Evolutionary conservation across 2,113 vertebrate genomes (phyloP).

Genomic region (Stercorarius parasiticus): DNA sequence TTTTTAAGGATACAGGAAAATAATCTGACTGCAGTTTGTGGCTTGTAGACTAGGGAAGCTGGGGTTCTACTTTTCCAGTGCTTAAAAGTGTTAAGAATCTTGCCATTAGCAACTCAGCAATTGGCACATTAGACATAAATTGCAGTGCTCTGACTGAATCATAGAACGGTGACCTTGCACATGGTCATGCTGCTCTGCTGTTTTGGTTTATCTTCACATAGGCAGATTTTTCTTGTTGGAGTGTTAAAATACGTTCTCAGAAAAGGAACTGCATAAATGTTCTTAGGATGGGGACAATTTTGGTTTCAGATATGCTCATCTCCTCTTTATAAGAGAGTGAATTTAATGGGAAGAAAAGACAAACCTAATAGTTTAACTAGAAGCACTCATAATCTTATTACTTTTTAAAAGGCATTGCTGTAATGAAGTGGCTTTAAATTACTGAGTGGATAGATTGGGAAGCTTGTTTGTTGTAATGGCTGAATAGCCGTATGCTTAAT

Average conservation of each 20-base stretch:
- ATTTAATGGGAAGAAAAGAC: constrained; percentile 39
- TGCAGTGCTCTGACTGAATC: constrained; percentile 1
- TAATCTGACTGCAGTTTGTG: not conserved
- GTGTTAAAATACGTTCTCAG: constrained; percentile 15
- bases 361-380: constrained; percentile 34
- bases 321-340: not conserved
- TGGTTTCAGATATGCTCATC: not conserved
- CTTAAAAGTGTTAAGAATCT: not conserved
- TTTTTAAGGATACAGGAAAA: not conserved
- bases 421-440: constrained; percentile 52
- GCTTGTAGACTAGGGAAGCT: not conserved
- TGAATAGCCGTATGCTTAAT: not conserved
- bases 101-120: not conserved
- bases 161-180: constrained; percentile 35
- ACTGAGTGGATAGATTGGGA: not conserved
- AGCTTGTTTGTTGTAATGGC: not conserved
- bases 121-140: constrained; percentile 37
- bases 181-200: not conserved
- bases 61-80: not conserved
- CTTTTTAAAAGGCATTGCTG: constrained; percentile 17
- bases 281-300: not conserved
- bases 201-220: constrained; percentile 21
- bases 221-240: constrained; percentile 39
- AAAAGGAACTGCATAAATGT: not conserved
- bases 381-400: constrained; percentile 54